These are phyloP conservation scores for Pseudachorutes palmiensis DNA, from an alignment of 1,140 invertebrate species.

Conservation along the genomic window DNA sequence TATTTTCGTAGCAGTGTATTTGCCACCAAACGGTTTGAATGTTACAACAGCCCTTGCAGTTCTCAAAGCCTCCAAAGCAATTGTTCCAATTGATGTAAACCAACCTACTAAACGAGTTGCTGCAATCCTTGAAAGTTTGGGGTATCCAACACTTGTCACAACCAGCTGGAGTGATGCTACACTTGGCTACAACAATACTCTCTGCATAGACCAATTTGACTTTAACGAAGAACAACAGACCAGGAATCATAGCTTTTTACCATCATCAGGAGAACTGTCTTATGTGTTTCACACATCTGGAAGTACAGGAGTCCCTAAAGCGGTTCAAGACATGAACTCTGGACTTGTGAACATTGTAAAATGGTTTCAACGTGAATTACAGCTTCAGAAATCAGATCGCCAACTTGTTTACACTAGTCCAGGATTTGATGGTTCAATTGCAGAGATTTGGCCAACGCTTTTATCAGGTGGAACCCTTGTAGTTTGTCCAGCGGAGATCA, in stretches of 20 bases:
- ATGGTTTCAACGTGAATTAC: neutral
- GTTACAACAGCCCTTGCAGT: conserved; percentile 9
- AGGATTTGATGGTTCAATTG: neutral
- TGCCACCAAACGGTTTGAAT: neutral
- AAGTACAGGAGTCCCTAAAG: neutral
- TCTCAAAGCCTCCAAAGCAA: conserved; percentile 9
- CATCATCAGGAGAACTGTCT: neutral
- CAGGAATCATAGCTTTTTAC: neutral
- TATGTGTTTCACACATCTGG: conserved; percentile 2
- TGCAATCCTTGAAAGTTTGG: neutral
- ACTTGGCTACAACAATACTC: neutral
- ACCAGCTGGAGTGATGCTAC: neutral
- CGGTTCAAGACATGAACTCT: neutral
- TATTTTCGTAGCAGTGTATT: neutral
- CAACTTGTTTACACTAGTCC: neutral
- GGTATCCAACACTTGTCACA: neutral
- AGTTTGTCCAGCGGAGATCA: neutral
- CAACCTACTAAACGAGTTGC: conserved; percentile 9
- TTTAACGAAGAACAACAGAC: neutral
- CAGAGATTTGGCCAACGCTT: conserved; percentile 3
- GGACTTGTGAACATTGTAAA: neutral
- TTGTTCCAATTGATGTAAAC: conserved; percentile 14
- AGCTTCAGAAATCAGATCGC: neutral
- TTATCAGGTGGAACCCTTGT: neutral
- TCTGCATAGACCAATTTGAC: neutral